A percentile compares a stretch with the other conserved stretches of the same genome.
Evolutionary conservation across 1,140 invertebrate genomes (phyloP).

Genomic region (Pissodes strobi): DNA sequence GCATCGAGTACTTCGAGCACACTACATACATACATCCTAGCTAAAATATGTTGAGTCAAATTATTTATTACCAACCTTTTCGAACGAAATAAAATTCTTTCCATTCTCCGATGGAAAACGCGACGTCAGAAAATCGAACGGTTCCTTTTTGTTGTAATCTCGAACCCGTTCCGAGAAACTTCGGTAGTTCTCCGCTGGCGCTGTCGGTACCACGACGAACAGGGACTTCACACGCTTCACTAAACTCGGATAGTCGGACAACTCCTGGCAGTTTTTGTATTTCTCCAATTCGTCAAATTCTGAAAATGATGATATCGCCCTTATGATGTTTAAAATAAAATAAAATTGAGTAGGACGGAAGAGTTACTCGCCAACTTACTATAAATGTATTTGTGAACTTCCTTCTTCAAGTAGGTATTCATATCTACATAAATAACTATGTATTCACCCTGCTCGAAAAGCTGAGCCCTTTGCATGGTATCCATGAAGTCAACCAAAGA

Average conservation of each 20-base stretch:
- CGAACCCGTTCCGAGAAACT: constrained; percentile 78
- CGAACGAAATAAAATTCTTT: constrained; percentile 48
- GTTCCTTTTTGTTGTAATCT: constrained; percentile 72
- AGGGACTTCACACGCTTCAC: constrained; percentile 76
- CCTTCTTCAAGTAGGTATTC: constrained; percentile 77
- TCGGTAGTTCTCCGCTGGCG: constrained; percentile 74
- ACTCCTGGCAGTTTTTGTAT: constrained; percentile 65
- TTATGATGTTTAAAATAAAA: constrained; percentile 23
- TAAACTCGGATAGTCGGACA: constrained; percentile 62
- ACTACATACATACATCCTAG: no score
- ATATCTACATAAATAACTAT: constrained; percentile 94
- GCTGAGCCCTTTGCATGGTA: constrained; percentile 81
- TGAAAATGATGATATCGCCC: no score
- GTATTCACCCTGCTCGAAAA: constrained; percentile 91
- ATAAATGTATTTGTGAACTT: constrained; percentile 85
- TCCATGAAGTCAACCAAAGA: constrained; percentile 88
- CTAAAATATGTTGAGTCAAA: no score
- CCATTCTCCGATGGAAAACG: constrained; percentile 47
- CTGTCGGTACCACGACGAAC: constrained; percentile 82
- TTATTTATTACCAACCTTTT: constrained; percentile 48
- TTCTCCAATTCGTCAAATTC: constrained; percentile 62
- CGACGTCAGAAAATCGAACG: constrained; percentile 69
- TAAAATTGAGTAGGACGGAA: background rate
- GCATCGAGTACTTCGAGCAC: no score
- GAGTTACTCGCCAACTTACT: constrained; percentile 66